Conservation (phyloP, 2,888 invertebrate species). For the Drosophila phalerata region DNA sequence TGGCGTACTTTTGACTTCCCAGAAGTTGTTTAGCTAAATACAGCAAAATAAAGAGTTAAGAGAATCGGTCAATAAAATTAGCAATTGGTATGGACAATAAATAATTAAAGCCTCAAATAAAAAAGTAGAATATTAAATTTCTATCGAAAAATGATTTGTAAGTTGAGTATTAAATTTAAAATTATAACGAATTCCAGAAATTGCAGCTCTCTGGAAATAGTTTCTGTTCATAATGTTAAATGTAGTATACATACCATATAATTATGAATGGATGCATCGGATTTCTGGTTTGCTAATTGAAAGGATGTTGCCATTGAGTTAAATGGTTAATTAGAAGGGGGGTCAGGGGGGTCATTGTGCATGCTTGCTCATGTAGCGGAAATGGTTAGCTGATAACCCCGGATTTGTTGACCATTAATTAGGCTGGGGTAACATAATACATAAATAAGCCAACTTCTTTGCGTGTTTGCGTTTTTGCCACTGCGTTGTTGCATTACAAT, state of each 20-base stretch:
- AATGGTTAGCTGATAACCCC: conserved; percentile 25
- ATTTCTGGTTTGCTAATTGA: conserved; percentile 3
- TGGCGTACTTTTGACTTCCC: not conserved
- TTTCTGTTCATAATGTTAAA: not conserved
- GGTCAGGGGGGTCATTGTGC: not conserved
- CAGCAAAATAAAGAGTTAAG: not conserved
- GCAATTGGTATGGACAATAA: not conserved
- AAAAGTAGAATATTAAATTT: no score
- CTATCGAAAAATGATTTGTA: no score
- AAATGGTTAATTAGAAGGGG: conserved; percentile 24
- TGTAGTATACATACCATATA: no score
- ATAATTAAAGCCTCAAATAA: not conserved
- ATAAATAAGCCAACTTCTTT: conserved; percentile 11
- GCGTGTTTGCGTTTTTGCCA: conserved; percentile 1
- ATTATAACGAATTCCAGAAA: not conserved
- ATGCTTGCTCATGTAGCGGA: conserved; percentile 24
- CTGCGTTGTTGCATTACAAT: conserved; percentile 15
- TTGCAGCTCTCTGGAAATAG: not conserved
- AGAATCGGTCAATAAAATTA: not conserved
- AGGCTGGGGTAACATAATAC: conserved; percentile 22
- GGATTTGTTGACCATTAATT: conserved; percentile 48
- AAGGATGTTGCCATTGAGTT: conserved; percentile 2
- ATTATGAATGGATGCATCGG: conserved; percentile 1
- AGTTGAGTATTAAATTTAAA: no score
- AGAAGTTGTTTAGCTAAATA: not conserved